Conservation (phyloP, 2,797 vertebrate genomes). For the Tapirus indicus region DNA sequence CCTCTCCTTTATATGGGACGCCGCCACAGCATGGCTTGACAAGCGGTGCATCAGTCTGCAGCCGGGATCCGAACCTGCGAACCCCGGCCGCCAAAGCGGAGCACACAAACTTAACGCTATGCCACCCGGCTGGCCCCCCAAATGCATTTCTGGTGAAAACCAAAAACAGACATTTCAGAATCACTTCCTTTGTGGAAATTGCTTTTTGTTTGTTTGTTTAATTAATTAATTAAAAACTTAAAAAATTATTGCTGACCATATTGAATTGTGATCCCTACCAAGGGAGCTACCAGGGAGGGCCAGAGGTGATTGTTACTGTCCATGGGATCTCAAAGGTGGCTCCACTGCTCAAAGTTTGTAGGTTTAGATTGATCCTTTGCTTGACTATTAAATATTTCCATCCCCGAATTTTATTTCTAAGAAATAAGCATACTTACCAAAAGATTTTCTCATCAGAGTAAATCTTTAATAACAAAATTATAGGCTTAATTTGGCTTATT, state of each 20-base stretch:
- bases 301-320: neutral
- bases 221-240: neutral
- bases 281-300: neutral
- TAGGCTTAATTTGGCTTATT: neutral
- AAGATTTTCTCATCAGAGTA: neutral
- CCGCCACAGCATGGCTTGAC: too few species aligned
- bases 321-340: neutral
- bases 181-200: constrained; percentile 28
- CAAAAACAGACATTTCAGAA: constrained; percentile 47
- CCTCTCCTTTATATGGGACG: too few species aligned
- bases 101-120: too few species aligned
- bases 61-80: too few species aligned
- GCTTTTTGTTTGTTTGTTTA: neutral
- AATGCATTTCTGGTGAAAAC: constrained; percentile 38
- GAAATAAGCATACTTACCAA: constrained; percentile 3
- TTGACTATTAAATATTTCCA: constrained; percentile 37
- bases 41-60: too few species aligned
- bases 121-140: neutral
- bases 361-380: constrained; percentile 10
- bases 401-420: constrained; percentile 39
- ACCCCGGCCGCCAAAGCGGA: too few species aligned
- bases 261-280: neutral
- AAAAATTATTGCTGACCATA: neutral
- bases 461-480: constrained; percentile 37
- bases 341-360: neutral